phyloP scores from a whole-genome alignment of 2,888 invertebrate genomes.

The Tipula unca region DNA sequence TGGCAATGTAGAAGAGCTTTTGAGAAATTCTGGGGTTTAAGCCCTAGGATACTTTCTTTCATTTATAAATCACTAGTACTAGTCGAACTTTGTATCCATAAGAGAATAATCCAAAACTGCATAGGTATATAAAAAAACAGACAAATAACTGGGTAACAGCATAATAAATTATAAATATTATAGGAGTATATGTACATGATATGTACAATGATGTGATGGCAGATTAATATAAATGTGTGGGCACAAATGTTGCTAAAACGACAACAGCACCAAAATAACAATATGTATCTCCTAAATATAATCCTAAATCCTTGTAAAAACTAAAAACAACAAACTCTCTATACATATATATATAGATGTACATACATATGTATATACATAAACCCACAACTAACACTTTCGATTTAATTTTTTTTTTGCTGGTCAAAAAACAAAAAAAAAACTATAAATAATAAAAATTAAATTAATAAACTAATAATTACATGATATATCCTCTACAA shows the following conservation, averaged over 20 bases:
- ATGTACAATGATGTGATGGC: too few relatives aligned
- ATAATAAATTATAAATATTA: too few relatives aligned
- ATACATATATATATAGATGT: not conserved
- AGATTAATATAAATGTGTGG: not conserved
- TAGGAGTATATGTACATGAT: too few relatives aligned
- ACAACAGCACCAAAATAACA: not conserved
- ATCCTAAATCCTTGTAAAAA: not conserved
- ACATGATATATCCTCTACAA: conserved; percentile 14
- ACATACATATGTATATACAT: not conserved
- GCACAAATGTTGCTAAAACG: not conserved
- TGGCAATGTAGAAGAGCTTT: too few relatives aligned
- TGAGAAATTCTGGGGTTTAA: too few relatives aligned
- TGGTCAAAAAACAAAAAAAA: not conserved
- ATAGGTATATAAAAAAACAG: too few relatives aligned
- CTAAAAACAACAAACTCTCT: not conserved
- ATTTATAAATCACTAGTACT: too few relatives aligned
- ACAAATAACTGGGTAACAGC: too few relatives aligned
- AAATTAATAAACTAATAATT: conserved; percentile 14
- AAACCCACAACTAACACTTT: not conserved
- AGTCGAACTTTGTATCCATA: too few relatives aligned
- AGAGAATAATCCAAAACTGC: too few relatives aligned
- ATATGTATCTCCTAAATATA: not conserved
- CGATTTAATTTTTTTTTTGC: not conserved
- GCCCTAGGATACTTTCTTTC: too few relatives aligned
- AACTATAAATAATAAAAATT: not conserved